A percentile compares a stretch with the other conserved stretches of the same genome.
Evolutionary conservation across 2,888 invertebrate species (phyloP).

Genomic region (Galeopsomyia nigrocyanea): DNA sequence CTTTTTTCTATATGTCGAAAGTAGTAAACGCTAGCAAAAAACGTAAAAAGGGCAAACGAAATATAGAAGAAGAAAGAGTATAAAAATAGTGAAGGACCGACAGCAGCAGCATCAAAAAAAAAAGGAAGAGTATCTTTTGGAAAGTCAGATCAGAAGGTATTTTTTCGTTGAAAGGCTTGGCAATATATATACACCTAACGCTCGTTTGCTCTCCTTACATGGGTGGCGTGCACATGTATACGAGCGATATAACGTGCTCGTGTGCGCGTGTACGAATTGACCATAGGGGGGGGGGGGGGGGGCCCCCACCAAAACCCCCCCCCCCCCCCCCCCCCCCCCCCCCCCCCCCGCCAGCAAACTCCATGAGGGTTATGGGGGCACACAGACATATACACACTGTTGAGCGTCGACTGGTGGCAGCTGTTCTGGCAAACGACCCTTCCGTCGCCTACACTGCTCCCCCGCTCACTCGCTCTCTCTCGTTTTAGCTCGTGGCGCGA

Average conservation of each 20-base stretch:
- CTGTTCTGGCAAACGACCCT: conserved; percentile 15
- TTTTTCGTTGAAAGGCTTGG: too few species aligned
- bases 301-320: too few species aligned
- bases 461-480: conserved; percentile 30
- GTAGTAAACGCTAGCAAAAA: not conserved
- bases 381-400: conserved; percentile 1
- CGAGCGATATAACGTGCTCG: not conserved
- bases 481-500: not conserved
- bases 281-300: too few species aligned
- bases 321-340: too few species aligned
- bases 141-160: not conserved
- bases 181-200: too few species aligned
- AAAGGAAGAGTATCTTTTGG: conserved; percentile 9
- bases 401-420: conserved; percentile 30
- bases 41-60: not conserved
- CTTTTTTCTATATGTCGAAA: too few species aligned
- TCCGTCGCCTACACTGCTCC: conserved; percentile 21
- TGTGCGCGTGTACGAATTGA: too few species aligned
- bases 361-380: conserved; percentile 30
- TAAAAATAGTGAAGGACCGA: not conserved
- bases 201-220: too few species aligned
- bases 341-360: not conserved
- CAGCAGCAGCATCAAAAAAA: too few species aligned
- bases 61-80: not conserved
- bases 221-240: not conserved